Evolutionary conservation across 2,888 invertebrate genomes (phyloP), one percentile per base, ranked within the genome.

Genomic region (Tetrapedia diversipes): DNA sequence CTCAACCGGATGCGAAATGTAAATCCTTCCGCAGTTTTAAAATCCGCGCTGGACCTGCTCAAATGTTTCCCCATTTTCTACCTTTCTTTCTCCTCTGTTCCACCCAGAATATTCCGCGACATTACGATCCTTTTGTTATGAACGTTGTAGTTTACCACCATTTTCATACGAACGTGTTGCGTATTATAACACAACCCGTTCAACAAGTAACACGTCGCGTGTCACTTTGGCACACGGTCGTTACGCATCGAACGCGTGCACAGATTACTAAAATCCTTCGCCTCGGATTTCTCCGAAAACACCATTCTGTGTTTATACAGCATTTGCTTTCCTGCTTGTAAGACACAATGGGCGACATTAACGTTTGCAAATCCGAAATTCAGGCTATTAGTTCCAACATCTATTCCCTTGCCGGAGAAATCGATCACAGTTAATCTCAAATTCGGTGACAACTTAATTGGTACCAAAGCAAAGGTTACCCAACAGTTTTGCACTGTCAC

Each of bases 131-230:
- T 16, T 59, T 61, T 60, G 65, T 65, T 34, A 27, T 2, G 8
- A 24, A 27, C n/a, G 54, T 29, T 32, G n/a, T 37, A 27, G 37
- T 34, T 24, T 24, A 11, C 10, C 11, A 2, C 27, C 41, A 29
- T 16, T 53, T 51, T 11, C 16, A 2, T 27, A 4, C 6, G 34
- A 14, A 54, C 54, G 53, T 63, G 67, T 60, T 60, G 37, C 61
- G 63, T 41, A 27, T 72, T 49, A 66, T 77, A 74, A 70, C 43
- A 49, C 60, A 22, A 14, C 19, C 39, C 11, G 63, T 41, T 77
- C 66, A 61, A 72, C 77, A 77, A 77, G 68, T 73, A 57, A 61
- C 27, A 41, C 19, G 37, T 32, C 69, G 64, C 53, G 43, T 24
- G 61, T 60, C 54, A 19, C 14, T 51, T 27, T n/a, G 51, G 14